These are phyloP conservation scores for Teleiodes luculella DNA, from an alignment of 2,888 invertebrate genomes.

Conservation along the genomic window DNA sequence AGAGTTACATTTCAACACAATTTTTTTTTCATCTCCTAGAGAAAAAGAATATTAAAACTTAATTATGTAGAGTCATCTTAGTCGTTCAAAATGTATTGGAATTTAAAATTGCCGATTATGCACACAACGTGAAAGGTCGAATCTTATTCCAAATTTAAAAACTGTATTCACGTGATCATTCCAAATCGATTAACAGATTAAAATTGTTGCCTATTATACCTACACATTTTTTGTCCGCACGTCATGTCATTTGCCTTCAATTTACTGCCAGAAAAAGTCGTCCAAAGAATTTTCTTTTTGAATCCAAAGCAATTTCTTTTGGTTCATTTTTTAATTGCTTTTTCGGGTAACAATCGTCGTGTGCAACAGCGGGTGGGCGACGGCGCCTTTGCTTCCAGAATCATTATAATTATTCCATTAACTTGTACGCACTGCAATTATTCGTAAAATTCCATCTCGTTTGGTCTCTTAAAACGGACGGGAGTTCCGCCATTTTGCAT, in stretches of 20 bases:
- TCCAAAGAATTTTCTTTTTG: constrained; percentile 48
- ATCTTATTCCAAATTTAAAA: background rate
- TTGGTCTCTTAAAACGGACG: constrained; percentile 37
- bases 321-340: constrained; percentile 70
- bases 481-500: constrained; percentile 24
- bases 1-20: background rate
- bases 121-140: background rate
- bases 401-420: constrained; percentile 78
- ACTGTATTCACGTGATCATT: background rate
- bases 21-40: background rate
- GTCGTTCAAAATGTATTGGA: background rate
- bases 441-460: constrained; percentile 58
- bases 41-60: background rate
- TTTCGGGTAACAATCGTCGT: constrained; percentile 70
- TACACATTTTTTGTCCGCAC: constrained; percentile 13
- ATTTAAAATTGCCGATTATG: background rate
- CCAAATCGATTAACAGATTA: constrained; percentile 8
- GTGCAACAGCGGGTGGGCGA: constrained; percentile 69
- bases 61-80: background rate
- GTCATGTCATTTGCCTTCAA: constrained; percentile 34
- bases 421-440: constrained; percentile 68
- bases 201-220: background rate
- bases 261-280: constrained; percentile 48
- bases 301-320: constrained; percentile 58
- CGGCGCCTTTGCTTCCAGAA: constrained; percentile 63